Evolutionary conservation across 2,113 vertebrate genomes (phyloP), one percentile per base, ranked within the genome.

Genomic region (Cyanocitta stelleri): DNA sequence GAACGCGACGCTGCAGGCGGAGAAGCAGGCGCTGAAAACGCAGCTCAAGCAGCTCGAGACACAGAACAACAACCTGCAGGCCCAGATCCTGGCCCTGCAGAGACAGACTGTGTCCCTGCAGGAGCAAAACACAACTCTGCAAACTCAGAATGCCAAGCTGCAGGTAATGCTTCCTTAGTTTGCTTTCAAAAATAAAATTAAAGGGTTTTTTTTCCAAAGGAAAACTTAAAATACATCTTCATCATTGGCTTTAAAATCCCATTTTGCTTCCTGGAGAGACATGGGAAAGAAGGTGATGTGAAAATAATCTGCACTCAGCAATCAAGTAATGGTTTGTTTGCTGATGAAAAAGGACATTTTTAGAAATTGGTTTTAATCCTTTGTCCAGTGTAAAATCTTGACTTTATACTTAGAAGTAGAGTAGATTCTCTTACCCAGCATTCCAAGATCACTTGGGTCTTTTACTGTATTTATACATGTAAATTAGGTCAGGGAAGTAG

Each of bases 1-100:
- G 99, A 99, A 99, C 89, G 99, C 99, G 54, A 99, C 99, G 3
- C 98, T 99, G 84, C 99, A 99, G 97, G 99, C 99, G 8, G 99
- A 99, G 97, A 99, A 99, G 85, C 99, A 99, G 92, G 99, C 99
- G 2, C 96, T 99, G 94, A 99, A 98, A 97, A 99, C 99, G 12
- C 99, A 99, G 71, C 97, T 99, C 75, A 99, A 99, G 97, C 99
- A 99, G 81, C 98, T 99, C 84, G 99, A 99, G 95, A 98, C 98
- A 3, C 99, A 99, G 96, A 99, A 98, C 94, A 98, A 93, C 96
- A 99, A 99, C 97, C 98, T 99, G 84, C 99, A 99, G 98, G 99
- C 99, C 77, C 99, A 99, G 98, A 99, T 99, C 74, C 98, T 99
- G 69, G 98, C 99, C 5, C 98, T 99, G 93, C 99, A 99, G 98